phyloP scores from a whole-genome alignment of 35 echinoderm and acorn worm genomes.

The Heliocidaris tuberculata region DNA sequence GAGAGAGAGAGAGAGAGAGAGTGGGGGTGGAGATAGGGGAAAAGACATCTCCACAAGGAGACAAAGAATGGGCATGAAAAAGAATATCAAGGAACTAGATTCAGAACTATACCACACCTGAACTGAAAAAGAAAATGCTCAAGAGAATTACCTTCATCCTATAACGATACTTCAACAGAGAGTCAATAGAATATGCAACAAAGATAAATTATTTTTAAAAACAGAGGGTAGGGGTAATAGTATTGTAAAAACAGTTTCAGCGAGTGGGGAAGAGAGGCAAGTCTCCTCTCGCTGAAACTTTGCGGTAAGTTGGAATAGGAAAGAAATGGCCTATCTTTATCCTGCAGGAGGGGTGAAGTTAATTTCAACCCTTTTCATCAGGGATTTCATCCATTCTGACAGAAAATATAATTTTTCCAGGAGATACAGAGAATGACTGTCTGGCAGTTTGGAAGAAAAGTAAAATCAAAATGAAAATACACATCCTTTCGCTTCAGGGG shows the following conservation, averaged over 20 bases:
- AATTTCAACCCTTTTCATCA: background rate
- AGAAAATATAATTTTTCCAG: conserved; percentile 4
- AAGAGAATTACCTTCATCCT: too few species aligned
- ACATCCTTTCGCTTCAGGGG: background rate
- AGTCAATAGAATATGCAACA: background rate
- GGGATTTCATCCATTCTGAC: background rate
- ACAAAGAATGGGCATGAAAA: background rate
- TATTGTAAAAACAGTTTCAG: background rate
- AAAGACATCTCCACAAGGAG: background rate
- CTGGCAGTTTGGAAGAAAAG: background rate
- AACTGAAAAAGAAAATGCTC: background rate
- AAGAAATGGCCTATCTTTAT: background rate
- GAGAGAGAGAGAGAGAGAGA: background rate
- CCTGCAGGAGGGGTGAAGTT: background rate
- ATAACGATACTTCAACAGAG: background rate
- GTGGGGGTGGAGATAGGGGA: background rate
- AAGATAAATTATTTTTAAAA: background rate
- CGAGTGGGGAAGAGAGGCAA: background rate
- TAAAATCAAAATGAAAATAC: background rate
- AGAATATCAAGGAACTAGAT: background rate
- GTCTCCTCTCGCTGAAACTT: background rate
- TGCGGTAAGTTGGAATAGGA: background rate
- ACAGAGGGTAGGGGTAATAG: background rate
- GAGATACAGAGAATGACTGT: background rate
- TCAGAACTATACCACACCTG: background rate